Conservation (phyloP, 2,888 invertebrate species). For the Ctena decussata region DNA sequence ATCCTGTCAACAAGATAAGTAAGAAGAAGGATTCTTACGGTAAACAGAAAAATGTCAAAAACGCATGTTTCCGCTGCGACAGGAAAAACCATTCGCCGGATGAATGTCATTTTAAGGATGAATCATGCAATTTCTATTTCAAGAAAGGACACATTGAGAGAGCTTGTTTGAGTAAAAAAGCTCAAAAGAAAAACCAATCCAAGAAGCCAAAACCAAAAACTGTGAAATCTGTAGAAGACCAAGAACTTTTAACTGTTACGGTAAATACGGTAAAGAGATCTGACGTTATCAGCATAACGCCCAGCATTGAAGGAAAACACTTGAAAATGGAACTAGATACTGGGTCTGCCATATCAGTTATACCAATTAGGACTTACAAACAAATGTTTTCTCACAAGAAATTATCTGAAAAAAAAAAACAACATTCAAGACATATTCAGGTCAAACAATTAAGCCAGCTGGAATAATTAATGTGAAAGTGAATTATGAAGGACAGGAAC, state of each 20-base stretch:
- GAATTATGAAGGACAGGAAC: too few species aligned
- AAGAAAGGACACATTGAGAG: not conserved
- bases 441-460: too few species aligned
- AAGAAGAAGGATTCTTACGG: not conserved
- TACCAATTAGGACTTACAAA: not conserved
- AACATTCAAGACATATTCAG: too few species aligned
- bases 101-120: not conserved
- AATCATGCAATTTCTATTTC: not conserved
- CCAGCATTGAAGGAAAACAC: not conserved
- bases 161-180: too few species aligned
- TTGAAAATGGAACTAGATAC: conserved; percentile 12
- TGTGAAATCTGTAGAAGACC: not conserved
- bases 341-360: not conserved
- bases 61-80: conserved; percentile 6
- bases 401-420: not conserved
- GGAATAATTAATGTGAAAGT: too few species aligned
- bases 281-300: not conserved
- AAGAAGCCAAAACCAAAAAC: not conserved
- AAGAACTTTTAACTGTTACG: not conserved
- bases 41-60: not conserved
- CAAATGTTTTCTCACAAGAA: not conserved
- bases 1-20: not conserved
- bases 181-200: too few species aligned
- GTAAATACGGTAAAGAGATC: not conserved
- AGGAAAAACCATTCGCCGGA: not conserved